phyloP scores from a whole-genome alignment of 2,113 vertebrate genomes.

The Phalacrocorax pelagicus region DNA sequence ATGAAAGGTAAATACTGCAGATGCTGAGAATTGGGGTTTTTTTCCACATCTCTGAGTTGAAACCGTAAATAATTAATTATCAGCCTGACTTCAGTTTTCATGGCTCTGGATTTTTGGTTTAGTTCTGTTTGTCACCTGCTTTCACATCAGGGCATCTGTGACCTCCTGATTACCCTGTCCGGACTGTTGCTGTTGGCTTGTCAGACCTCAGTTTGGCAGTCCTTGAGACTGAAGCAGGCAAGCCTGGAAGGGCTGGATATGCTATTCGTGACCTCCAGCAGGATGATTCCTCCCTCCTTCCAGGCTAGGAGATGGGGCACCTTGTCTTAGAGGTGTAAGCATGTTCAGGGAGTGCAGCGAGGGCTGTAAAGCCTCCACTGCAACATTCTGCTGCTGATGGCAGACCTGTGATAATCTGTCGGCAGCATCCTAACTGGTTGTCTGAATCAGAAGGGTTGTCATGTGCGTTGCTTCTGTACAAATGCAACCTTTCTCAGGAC shows the following conservation, averaged over 20 bases:
- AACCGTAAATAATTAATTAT: slow-evolving; percentile 10
- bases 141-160: neutral
- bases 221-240: neutral
- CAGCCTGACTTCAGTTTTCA: neutral
- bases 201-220: neutral
- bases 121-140: neutral
- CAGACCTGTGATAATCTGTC: neutral
- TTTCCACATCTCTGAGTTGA: neutral
- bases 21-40: neutral
- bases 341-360: neutral
- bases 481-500: neutral
- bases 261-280: neutral
- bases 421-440: neutral
- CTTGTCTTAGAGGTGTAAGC: neutral
- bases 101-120: neutral
- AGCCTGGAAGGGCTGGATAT: neutral
- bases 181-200: neutral
- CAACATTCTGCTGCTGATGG: neutral
- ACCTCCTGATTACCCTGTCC: neutral
- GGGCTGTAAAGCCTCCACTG: neutral
- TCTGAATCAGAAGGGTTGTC: neutral
- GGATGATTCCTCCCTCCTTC: neutral
- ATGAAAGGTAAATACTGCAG: neutral
- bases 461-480: neutral
- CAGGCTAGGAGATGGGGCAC: neutral